Evolutionary conservation across 1,140 invertebrate genomes (phyloP), one percentile per base, ranked within the genome.

Genomic region (Habropoda laboriosa): DNA sequence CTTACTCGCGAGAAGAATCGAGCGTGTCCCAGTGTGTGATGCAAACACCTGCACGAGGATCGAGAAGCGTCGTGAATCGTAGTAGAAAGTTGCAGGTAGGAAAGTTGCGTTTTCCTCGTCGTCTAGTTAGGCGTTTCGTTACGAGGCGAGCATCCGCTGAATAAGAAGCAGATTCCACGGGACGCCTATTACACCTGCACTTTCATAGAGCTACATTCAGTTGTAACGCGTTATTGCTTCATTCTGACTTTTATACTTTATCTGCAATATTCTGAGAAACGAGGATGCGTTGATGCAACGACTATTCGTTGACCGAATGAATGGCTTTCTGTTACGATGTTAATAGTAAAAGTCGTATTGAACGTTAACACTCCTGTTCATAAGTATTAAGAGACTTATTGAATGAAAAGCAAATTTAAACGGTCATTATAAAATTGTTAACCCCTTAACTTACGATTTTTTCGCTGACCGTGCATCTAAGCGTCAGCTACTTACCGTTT

Each of bases 11-110:
- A n/a, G 30, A 63, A 67, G 58, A 80, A 80, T 74, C 24, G 70
- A 61, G 47, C 30, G 32, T 58, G 58, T 12, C 18, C 18, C 16
- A 55, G n/a, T 57, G 18, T 4, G 38, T 18, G 49, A 42, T 24
- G 24, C 1, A 47, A 66, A 32, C 45, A 58, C 60, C 24, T 66
- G 63, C 18, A 45, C 40, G 24, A 5, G 60, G n/a, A 70, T 78
- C n/a, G 64, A 73, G 51, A 72, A 45, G 27, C 45, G 68, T 66
- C 24, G 60, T 53, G 76, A 71, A 80, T 80, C 61, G 60, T 51
- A 18, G 24, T 68, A 79, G 80, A 79, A 81, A 81, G 80, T 81
- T 79, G 27, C 58, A n/a, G 32, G 21, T 18, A 49, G 42, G 63
- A 30, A 57, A 71, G 68, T 57, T 12, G 68, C 10, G n/a, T 71